phyloP scores from a whole-genome alignment of 1,140 invertebrate genomes.

The Saccostrea cuccullata region DNA sequence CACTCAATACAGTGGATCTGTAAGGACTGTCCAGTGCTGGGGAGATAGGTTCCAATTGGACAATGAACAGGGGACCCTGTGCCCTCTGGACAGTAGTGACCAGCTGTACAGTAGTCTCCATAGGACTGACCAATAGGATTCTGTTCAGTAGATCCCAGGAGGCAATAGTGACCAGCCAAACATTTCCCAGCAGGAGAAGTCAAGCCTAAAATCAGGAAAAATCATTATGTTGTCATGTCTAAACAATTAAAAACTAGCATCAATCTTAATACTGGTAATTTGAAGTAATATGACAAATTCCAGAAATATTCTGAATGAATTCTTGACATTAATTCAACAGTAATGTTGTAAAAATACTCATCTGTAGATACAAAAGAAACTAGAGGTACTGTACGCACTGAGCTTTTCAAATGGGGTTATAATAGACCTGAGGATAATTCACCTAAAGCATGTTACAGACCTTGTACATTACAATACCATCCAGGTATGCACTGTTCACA shows the following conservation, averaged over 20 bases:
- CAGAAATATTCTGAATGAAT: neutral
- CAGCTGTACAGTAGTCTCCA: conserved; percentile 73
- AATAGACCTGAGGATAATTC: no score
- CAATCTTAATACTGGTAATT: no score
- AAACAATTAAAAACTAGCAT: no score
- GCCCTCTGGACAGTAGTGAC: conserved; percentile 73
- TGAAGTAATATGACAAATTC: no score
- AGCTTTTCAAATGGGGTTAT: no score
- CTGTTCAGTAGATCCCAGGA: conserved; percentile 63
- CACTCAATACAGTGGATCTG: conserved; percentile 71
- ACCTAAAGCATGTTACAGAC: conserved; percentile 42
- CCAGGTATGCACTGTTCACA: conserved; percentile 72
- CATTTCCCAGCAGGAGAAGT: conserved; percentile 69
- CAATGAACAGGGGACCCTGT: conserved; percentile 71
- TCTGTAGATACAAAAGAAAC: neutral
- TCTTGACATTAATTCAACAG: neutral
- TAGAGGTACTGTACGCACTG: no score
- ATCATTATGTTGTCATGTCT: no score
- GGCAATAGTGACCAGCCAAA: conserved; percentile 72
- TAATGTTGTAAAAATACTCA: neutral
- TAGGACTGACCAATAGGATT: conserved; percentile 68
- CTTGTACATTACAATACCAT: conserved; percentile 69
- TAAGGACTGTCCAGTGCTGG: conserved; percentile 58
- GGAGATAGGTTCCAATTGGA: conserved; percentile 71
- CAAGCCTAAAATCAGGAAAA: conserved; percentile 62